phyloP scores from a whole-genome alignment of 2,797 vertebrate genomes.

The Acrocephalus scirpaceus region DNA sequence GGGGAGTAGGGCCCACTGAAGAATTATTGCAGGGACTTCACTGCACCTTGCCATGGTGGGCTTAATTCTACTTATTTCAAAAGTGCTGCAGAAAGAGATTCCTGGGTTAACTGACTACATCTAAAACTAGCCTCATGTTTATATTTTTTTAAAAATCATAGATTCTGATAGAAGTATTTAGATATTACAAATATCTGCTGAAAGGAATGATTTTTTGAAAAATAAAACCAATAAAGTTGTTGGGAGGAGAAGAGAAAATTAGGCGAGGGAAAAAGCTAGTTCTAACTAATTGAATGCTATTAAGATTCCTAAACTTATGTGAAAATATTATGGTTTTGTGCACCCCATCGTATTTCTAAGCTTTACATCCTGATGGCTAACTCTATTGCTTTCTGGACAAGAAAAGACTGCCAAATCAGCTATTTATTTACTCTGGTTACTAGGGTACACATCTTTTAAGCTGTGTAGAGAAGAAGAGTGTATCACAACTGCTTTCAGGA shows the following conservation, averaged over 20 bases:
- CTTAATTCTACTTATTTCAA: neutral
- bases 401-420: neutral
- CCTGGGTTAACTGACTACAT: neutral
- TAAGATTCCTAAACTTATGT: neutral
- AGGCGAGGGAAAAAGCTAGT: neutral
- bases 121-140: neutral
- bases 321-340: neutral
- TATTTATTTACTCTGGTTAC: neutral
- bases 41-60: neutral
- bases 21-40: neutral
- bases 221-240: neutral
- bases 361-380: neutral
- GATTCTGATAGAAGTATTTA: conserved; percentile 1
- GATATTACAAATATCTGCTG: neutral
- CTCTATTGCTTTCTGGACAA: neutral
- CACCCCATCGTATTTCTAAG: neutral
- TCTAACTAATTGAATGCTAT: neutral
- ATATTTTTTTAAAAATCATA: neutral
- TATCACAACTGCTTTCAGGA: neutral
- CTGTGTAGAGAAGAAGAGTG: neutral
- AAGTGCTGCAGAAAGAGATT: neutral
- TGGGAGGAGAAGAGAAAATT: neutral
- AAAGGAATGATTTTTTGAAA: neutral
- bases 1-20: neutral
- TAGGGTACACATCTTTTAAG: neutral